Evolutionary conservation across 2,113 vertebrate genomes (phyloP), one percentile per base, ranked within the genome.

Genomic region (Tinamus guttatus): DNA sequence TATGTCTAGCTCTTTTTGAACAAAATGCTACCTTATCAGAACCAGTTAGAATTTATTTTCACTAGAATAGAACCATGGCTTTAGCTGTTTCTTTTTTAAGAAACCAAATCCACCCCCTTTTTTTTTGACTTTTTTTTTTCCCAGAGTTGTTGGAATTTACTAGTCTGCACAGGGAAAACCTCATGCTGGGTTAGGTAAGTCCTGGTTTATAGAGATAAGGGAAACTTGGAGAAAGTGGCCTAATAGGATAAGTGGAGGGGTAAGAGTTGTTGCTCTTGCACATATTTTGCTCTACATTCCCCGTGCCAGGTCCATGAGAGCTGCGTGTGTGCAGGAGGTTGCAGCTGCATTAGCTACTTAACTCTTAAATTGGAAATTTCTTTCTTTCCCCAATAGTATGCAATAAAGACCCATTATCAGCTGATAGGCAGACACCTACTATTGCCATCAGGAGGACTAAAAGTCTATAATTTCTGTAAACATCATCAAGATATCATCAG

Each of bases 401-500:
- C 67, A 70, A 68, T 22, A 62, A 59, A 85, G 58, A 11, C 59
- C 80, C 70, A 84, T 87, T 80, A 95, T 70, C 40, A 63, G 76
- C 45, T 82, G 81, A 67, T 24, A 93, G 87, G 71, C 74, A 87
- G 82, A 40, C 81, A 89, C 36, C 58, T 81, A 18, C 78, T 62
- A 5, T 10, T 59, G 54, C 63, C 63, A 63, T 85, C 5, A 5
- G 54, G 63, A 74, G 56, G 36, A 59, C 54, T 41, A 63, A 65
- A 94, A 94, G 40, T 64, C 79, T 74, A 0, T 67, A 45, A 93
- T 95, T 80, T 85, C 41, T 21, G 2, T 22, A 17, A 81, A 49
- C 17, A 85, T 91, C 63, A n/a, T 30, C 58, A 22, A 73, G 91
- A 25, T 22, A 56, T 56, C 52, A 56, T 24, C 28, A 16, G 15